A percentile compares a stretch with the other conserved stretches of the same genome.
Conservation (phyloP, 2,888 invertebrate species). For the Zaprionus bogoriensis region DNA sequence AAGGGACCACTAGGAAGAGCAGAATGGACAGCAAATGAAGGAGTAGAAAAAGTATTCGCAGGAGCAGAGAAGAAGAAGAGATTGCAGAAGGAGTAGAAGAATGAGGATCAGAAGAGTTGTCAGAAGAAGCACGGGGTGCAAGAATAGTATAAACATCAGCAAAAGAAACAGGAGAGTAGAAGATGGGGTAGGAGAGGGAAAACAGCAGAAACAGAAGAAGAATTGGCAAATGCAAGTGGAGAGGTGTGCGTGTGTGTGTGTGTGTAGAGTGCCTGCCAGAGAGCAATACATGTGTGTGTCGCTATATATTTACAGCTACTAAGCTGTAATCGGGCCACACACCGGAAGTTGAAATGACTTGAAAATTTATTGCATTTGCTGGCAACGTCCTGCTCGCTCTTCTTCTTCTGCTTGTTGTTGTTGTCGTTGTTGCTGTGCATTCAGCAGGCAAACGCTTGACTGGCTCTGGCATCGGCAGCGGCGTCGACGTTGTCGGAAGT, state of each 20-base stretch:
- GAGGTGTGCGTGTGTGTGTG: neutral
- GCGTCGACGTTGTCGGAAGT: conserved; percentile 49
- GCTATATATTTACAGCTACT: conserved; percentile 71
- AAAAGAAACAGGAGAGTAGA: too few species aligned
- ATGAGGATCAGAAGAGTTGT: too few species aligned
- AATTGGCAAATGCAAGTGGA: neutral
- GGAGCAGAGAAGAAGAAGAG: too few species aligned
- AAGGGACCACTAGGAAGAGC: too few species aligned
- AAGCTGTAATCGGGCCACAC: conserved; percentile 76
- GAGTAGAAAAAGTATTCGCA: too few species aligned
- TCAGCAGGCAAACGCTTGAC: conserved; percentile 59
- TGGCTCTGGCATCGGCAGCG: conserved; percentile 47
- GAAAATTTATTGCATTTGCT: conserved; percentile 78
- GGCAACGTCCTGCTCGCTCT: conserved; percentile 34
- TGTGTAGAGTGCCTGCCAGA: conserved; percentile 8
- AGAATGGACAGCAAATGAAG: too few species aligned
- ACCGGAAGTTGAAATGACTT: conserved; percentile 78
- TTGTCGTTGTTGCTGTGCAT: conserved; percentile 47
- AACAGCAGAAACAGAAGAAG: too few species aligned
- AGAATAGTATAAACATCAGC: too few species aligned
- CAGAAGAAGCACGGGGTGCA: too few species aligned
- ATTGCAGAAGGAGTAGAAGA: too few species aligned
- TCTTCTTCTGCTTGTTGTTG: conserved; percentile 18
- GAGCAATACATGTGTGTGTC: conserved; percentile 19
- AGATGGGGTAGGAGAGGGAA: neutral